Conservation (phyloP, 1,140 invertebrate genomes). For the Tetragnatha versicolor region DNA sequence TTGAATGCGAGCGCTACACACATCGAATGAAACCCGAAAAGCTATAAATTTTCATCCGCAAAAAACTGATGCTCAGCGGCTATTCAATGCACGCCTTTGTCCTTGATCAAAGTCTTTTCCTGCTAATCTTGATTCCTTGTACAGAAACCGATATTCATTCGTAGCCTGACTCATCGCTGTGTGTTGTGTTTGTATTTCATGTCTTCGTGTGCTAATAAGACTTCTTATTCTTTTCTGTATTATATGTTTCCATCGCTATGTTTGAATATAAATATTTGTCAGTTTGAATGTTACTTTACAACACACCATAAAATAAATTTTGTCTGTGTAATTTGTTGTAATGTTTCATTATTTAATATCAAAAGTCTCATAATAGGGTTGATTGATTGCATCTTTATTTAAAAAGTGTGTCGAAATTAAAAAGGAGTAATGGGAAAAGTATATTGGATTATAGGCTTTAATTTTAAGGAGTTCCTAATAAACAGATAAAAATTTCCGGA, state of each 20-base stretch:
- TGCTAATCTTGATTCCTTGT: conserved; percentile 30
- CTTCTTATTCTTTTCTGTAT: conserved; percentile 24
- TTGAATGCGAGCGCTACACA: background rate
- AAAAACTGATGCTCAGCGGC: background rate
- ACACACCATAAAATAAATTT: conserved; percentile 50
- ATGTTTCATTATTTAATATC: background rate
- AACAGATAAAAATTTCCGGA: too few relatives aligned
- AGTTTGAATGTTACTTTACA: conserved; percentile 37
- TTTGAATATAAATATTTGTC: conserved; percentile 28
- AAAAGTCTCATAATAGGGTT: background rate
- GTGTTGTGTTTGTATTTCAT: conserved; percentile 44
- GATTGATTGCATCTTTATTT: background rate
- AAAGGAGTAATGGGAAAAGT: too few relatives aligned
- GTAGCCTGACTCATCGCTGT: background rate
- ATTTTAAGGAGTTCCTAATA: too few relatives aligned
- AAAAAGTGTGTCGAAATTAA: too few relatives aligned
- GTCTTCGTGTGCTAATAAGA: conserved; percentile 35
- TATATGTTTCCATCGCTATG: conserved; percentile 33
- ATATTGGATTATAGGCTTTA: too few relatives aligned
- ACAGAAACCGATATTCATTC: conserved; percentile 34
- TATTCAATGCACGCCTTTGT: conserved; percentile 27
- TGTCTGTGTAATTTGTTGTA: conserved; percentile 30
- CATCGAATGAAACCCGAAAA: background rate
- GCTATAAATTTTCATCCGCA: background rate
- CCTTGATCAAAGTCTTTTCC: conserved; percentile 42